Evolutionary conservation across 2,888 invertebrate genomes (phyloP).

Genomic region (Hypomecis punctinalis): DNA sequence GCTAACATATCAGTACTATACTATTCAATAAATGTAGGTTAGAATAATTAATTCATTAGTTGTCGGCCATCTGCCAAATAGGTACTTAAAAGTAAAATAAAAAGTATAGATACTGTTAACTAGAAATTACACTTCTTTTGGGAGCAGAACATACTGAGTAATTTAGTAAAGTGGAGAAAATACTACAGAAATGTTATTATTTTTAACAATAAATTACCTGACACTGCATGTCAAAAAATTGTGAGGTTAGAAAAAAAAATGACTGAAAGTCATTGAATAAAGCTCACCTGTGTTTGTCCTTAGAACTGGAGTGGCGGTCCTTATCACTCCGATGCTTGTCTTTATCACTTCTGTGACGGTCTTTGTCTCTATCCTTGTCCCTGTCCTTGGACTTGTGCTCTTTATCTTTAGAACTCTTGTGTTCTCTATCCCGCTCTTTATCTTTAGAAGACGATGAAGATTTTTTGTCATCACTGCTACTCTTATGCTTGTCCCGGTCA

Average conservation of each 20-base stretch:
- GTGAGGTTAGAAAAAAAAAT: conserved; percentile 15
- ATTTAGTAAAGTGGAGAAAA: conserved; percentile 10
- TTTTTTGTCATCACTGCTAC: conserved; percentile 66
- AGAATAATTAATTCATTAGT: conserved; percentile 2
- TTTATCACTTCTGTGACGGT: conserved; percentile 73
- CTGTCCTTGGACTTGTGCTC: conserved; percentile 76
- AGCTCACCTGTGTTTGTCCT: conserved; percentile 84
- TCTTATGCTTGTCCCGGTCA: conserved; percentile 66
- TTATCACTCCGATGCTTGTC: conserved; percentile 74
- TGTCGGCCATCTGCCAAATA: neutral
- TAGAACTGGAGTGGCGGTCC: conserved; percentile 80
- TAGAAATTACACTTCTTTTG: neutral
- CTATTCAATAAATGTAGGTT: neutral
- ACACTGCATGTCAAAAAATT: conserved; percentile 29
- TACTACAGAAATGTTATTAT: neutral
- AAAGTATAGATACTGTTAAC: neutral
- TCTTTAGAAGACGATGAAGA: conserved; percentile 68
- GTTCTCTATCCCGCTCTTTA: conserved; percentile 54
- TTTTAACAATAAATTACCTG: conserved; percentile 5
- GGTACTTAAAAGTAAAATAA: neutral
- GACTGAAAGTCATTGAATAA: conserved; percentile 1
- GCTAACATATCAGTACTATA: neutral
- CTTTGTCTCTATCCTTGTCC: conserved; percentile 67
- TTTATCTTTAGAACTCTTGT: conserved; percentile 76
- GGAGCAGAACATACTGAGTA: conserved; percentile 4